Evolutionary conservation across 2,888 invertebrate species (phyloP).

Genomic region (Piscicola geometra): DNA sequence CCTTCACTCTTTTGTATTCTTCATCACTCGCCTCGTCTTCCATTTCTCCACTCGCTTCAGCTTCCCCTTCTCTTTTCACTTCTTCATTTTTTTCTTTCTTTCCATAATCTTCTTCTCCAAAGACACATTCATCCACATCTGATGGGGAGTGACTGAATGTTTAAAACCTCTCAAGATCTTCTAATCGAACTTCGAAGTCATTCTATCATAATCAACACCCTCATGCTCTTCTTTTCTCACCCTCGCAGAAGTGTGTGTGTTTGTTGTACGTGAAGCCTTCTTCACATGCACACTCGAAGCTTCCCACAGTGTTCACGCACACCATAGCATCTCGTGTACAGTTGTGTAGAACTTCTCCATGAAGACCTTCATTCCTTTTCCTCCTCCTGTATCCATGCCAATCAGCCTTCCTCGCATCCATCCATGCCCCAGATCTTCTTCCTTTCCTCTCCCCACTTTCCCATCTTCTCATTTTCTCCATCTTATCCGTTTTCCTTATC

Average conservation of each 20-base stretch:
- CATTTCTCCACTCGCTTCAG: not conserved
- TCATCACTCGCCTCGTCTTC: not conserved
- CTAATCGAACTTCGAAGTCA: no score
- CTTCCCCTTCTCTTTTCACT: no score
- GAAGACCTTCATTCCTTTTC: not conserved
- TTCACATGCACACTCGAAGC: slow-evolving; percentile 10
- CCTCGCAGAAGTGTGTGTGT: not conserved
- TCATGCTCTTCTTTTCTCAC: no score
- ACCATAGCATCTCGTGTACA: not conserved
- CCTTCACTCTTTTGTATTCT: no score
- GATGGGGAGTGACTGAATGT: no score
- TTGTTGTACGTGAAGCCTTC: not conserved
- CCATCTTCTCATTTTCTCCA: no score
- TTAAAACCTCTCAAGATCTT: no score
- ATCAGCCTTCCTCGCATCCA: not conserved
- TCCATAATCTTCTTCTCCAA: not conserved
- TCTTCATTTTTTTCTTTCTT: no score
- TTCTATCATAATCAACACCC: no score
- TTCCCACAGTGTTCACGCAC: slow-evolving; percentile 3
- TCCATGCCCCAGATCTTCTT: not conserved
- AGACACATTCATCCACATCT: not conserved
- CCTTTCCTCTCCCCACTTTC: not conserved
- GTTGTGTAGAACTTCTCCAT: not conserved
- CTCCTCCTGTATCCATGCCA: not conserved
- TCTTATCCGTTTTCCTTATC: no score